Base-by-base conservation (phyloP, 2,888 invertebrate genomes). In the Teinopalpus imperialis region DNA sequence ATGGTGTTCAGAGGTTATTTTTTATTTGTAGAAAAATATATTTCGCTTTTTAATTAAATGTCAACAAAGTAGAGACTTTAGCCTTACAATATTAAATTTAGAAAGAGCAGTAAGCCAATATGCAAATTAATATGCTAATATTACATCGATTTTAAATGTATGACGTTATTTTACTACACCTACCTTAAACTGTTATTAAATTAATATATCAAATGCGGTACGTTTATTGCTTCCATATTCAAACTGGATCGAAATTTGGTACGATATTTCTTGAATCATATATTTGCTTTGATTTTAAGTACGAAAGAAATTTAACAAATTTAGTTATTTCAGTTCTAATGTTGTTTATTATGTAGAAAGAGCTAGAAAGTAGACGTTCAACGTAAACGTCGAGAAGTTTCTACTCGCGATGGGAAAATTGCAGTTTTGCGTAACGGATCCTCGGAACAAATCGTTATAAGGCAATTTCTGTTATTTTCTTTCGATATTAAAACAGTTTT, bases 401-500 rank as follows among this genome's bases (percentile, higher is more conserved):
- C 44, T 52, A 46, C 50, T 55, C 50, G 53, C 54, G 51, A 54
- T 51, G 46, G 41, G 46, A 52, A 50, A 54, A 46, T 57, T 53
- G 45, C 51, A 48, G 46, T 51, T 51, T 56, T 59, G 54, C 54
- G 53, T 53, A 57, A 59, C 52, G 37, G 49, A 44, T 50, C 54
- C 53, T 51, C 54, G 56, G 52, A 61, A 61, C 54, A 43, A 54
- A 60, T 58, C 53, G 53, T 45, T 49, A 50, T 52, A 53, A 55
- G 49, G 52, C 47, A 50, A 53, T 47, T 49, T 48, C 34, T 45
- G 21, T 27, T 37, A 13, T 12, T 32, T 9, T 29, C 10, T 20
- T 26, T 4, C 21, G 16, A 18, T 26, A 27, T 16, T 10, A 14
- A 24, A 18, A 9, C 16, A 2, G n/a, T 26, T 8, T 26, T 26